Percentiles rank a stretch among this genome's conserved stretches.
Evolutionary conservation across 2,888 invertebrate species (phyloP).

Genomic region (Cecidostiba fungosa): DNA sequence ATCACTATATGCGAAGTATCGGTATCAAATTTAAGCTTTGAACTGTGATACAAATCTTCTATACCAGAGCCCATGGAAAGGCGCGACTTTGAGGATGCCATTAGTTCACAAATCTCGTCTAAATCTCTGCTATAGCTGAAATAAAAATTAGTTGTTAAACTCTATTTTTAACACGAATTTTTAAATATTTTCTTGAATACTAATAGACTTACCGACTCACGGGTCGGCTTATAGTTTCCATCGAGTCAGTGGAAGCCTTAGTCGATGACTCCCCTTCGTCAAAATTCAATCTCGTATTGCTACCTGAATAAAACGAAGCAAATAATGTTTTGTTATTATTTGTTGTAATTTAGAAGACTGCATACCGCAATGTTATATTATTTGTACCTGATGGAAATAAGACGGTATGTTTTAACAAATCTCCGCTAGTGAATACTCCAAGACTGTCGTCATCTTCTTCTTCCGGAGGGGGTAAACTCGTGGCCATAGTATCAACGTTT

Average conservation of each 20-base stretch:
- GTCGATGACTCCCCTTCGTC: slow-evolving; percentile 76
- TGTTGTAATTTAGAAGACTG: slow-evolving; percentile 6
- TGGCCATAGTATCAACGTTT: slow-evolving; percentile 81
- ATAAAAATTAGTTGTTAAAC: neutral
- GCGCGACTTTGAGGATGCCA: slow-evolving; percentile 77
- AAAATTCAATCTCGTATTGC: slow-evolving; percentile 68
- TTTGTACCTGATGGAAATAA: slow-evolving; percentile 80
- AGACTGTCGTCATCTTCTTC: slow-evolving; percentile 85
- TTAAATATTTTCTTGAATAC: neutral
- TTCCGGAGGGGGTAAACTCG: slow-evolving; percentile 72
- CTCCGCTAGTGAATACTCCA: slow-evolving; percentile 89
- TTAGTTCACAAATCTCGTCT: slow-evolving; percentile 81
- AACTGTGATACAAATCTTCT: slow-evolving; percentile 76
- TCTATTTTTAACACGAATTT: neutral
- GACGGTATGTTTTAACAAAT: slow-evolving; percentile 84
- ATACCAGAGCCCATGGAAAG: slow-evolving; percentile 76
- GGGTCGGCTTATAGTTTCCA: slow-evolving; percentile 80
- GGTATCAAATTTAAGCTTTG: slow-evolving; percentile 76
- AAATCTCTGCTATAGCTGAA: slow-evolving; percentile 81
- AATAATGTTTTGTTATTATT: neutral
- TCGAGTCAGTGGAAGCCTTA: slow-evolving; percentile 76
- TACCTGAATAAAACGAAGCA: neutral
- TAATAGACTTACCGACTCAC: slow-evolving; percentile 79
- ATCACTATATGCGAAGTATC: slow-evolving; percentile 75
- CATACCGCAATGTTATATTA: neutral